Evolutionary conservation across 35 echinoderm and acorn worm species (phyloP).

Genomic region (Nesometra sesokonis): DNA sequence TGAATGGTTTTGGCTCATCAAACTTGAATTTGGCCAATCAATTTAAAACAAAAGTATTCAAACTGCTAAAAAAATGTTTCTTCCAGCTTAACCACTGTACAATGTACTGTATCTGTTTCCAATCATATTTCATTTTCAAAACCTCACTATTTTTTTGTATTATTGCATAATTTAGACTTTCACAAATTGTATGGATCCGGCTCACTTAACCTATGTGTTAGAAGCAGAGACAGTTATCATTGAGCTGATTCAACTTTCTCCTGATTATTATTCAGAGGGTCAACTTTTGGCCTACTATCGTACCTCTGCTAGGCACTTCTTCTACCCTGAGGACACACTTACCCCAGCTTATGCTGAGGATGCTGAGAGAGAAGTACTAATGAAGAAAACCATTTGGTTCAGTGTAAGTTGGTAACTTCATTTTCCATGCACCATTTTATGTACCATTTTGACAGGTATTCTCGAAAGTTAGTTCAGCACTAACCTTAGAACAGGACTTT

Average conservation of each 20-base stretch:
- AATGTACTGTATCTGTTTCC: too few relatives aligned
- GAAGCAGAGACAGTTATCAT: conserved; percentile 64
- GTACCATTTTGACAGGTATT: too few relatives aligned
- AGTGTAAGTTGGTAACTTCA: conserved; percentile 85
- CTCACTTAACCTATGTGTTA: conserved; percentile 51
- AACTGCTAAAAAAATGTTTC: too few relatives aligned
- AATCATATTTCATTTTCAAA: too few relatives aligned
- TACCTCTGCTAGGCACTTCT: conserved; percentile 54
- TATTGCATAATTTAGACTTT: conserved; percentile 57
- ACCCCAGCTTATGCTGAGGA: conserved; percentile 63
- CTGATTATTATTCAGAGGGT: conserved; percentile 52
- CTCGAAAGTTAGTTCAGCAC: too few relatives aligned
- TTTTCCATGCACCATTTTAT: too few relatives aligned
- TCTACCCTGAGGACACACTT: conserved; percentile 68
- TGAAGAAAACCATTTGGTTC: conserved; percentile 73
- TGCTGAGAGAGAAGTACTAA: conserved; percentile 70
- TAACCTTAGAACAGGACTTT: too few relatives aligned
- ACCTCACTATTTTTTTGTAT: too few relatives aligned
- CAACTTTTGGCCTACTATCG: conserved; percentile 74
- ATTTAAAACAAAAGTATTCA: too few relatives aligned
- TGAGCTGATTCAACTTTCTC: conserved; percentile 80
- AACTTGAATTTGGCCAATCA: too few relatives aligned
- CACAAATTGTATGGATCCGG: conserved; percentile 56
- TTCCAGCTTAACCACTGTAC: too few relatives aligned
- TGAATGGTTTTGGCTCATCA: too few relatives aligned